These are phyloP conservation scores for Grantiella picta DNA, from an alignment of 2,113 vertebrate genomes.

Conservation along the genomic window DNA sequence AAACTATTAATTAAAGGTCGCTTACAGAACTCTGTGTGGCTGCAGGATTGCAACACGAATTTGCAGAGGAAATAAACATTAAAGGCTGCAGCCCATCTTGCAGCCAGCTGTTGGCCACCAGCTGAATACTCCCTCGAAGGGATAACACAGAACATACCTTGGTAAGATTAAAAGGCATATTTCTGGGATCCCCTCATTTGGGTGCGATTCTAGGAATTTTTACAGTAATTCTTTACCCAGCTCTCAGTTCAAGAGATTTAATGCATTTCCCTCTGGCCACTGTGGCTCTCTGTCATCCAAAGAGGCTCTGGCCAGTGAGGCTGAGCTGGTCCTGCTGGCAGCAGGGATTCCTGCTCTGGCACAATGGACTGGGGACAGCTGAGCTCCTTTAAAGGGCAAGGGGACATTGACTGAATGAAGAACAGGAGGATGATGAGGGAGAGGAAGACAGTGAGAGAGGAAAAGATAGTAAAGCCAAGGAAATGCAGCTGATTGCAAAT, in stretches of 20 bases:
- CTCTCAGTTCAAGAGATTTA: not conserved
- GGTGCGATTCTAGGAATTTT: not conserved
- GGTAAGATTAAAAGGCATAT: not conserved
- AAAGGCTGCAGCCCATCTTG: slow-evolving; percentile 36
- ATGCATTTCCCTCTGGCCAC: not conserved
- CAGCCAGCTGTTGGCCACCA: slow-evolving; percentile 42
- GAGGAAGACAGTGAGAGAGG: not conserved
- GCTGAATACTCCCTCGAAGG: not conserved
- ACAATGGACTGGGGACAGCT: not conserved
- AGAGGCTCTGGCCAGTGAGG: not conserved
- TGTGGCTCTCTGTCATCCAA: not conserved
- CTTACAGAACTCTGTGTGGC: not conserved
- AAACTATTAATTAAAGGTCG: not conserved
- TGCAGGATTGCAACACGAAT: not conserved
- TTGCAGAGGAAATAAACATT: not conserved
- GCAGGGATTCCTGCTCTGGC: not conserved
- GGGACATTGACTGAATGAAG: not conserved
- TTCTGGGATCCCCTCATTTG: not conserved
- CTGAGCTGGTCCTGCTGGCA: not conserved
- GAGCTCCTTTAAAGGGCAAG: not conserved
- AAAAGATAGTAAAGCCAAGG: not conserved
- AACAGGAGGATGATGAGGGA: not conserved
- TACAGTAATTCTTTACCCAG: not conserved
- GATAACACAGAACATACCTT: not conserved
- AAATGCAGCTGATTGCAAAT: not conserved